Evolutionary conservation across 1,140 invertebrate species (phyloP), one percentile per base, ranked within the genome.

Genomic region (Drosophila eugracilis): DNA sequence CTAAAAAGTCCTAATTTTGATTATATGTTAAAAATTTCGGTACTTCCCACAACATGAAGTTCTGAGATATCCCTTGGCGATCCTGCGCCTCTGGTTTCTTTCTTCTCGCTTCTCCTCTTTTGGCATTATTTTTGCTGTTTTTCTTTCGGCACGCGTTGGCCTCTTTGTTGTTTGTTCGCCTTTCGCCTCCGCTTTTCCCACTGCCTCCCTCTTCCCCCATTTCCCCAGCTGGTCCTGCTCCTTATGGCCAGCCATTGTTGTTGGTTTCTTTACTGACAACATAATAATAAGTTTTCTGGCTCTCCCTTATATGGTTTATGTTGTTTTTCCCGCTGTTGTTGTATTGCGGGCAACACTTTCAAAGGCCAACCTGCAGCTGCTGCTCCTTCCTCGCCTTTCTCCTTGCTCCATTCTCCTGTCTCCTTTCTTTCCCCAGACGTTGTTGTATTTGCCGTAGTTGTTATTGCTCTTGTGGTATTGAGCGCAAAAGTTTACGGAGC

Each of bases 251-350:
- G 10, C 39, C 49, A 73, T 86, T 80, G 73, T 62, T 70, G 42
- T 75, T 75, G 67, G 41, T 58, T 75, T 71, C 75, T 85, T 78
- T 78, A 84, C 83, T 76, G 77, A 85, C 81, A 85, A 85, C 81
- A 85, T 86, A 81, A 86, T 86, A 86, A 86, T 86, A 86, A 86
- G 83, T 88, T 88, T 81, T 88, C 69, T 53, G 30, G 53, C 50
- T 36, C 45, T 57, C 39, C 53, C 45, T 24, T 24, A 26, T 44
- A 15, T 53, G 49, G 47, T 49, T 63, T 19, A 28, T 26, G 60
- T 66, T 67, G 45, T 28, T 42, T 50, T 32, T 12, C 52, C 21
- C 15, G n/a, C 34, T 71, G 49, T 69, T 57, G 58, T 41, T 78
- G 59, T 63, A 55, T 55, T 72, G 71, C 49, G 60, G 60, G 14